Conservation (phyloP, 2,888 invertebrate species). For the Arctia plantaginis region DNA sequence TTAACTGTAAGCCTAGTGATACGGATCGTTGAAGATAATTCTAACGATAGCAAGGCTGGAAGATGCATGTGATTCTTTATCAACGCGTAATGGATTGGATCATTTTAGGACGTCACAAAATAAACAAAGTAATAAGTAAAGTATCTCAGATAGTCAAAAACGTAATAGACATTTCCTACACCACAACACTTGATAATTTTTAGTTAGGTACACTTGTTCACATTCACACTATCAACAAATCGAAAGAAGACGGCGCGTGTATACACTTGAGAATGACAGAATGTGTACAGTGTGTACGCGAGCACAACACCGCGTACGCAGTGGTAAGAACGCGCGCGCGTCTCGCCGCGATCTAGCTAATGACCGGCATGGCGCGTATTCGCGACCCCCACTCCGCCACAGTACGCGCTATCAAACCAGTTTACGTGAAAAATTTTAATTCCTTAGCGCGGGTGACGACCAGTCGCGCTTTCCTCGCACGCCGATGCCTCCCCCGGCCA, state of each 20-base stretch:
- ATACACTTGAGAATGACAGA: conserved; percentile 34
- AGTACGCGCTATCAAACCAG: conserved; percentile 85
- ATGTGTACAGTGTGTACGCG: conserved; percentile 28
- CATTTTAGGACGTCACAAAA: conserved; percentile 4
- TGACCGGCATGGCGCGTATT: conserved; percentile 83
- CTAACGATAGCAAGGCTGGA: conserved; percentile 3
- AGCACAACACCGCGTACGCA: conserved; percentile 64
- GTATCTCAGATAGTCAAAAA: conserved; percentile 36
- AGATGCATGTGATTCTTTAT: background rate
- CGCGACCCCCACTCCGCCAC: conserved; percentile 83
- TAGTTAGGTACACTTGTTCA: conserved; percentile 47
- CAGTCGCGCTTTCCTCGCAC: conserved; percentile 82
- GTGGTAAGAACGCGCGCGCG: conserved; percentile 72
- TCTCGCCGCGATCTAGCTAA: conserved; percentile 79
- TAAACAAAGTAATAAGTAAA: conserved; percentile 4
- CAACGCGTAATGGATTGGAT: background rate
- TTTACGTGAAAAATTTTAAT: conserved; percentile 86
- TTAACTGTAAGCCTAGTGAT: conserved; percentile 62
- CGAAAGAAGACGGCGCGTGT: conserved; percentile 48
- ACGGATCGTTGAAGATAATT: conserved; percentile 40
- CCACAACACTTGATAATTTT: conserved; percentile 4
- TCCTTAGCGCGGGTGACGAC: conserved; percentile 82
- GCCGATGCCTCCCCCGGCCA: conserved; percentile 66
- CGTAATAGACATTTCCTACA: conserved; percentile 4
- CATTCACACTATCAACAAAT: conserved; percentile 61